Base-by-base conservation (phyloP, 1,140 invertebrate genomes). In the Drosophila erecta region DNA sequence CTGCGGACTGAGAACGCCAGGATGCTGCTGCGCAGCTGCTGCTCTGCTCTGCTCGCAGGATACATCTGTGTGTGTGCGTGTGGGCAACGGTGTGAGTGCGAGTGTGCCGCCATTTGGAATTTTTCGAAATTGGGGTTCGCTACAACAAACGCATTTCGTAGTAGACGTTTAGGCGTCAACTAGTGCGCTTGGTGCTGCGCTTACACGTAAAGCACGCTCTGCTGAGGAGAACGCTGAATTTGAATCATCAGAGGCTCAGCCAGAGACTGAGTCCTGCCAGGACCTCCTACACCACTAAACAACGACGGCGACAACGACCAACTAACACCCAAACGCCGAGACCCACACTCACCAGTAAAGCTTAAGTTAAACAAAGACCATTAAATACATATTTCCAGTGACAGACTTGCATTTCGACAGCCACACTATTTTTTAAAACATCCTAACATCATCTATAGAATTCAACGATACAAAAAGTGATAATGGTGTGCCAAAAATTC, bases 81-180 rank as follows among this genome's bases (percentile, higher is more conserved):
- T 70, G 20, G 27, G 40, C 30, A 35, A 37, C 14, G 50, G 49
- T 64, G 49, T 24, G 44, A 49, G 72, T 90, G 44, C 69, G 79
- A 59, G 76, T 72, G 80, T 90, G 90, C 86, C 90, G 90, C 90
- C 90, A 91, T 91, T 91, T 91, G 86, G 81, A 91, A 91, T 87
- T 91, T 86, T 87, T 91, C 86, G 90, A 91, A 92, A 92, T 92
- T 91, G 90, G 91, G 91, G 84, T 92, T 92, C 78, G 90, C 90
- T 92, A 91, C 89, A 92, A 91, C 91, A 90, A 92, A 81, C 87
- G 79, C 81, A 89, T 92, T 92, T 92, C 92, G 92, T 92, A 92
- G 92, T 92, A 92, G 92, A 92, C 92, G 91, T 92, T 92, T 92
- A 92, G 92, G 92, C 92, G 92, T 92, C 92, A 92, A 92, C 92